phyloP scores from a whole-genome alignment of 2,888 invertebrate species.

The Lamproptera curius region DNA sequence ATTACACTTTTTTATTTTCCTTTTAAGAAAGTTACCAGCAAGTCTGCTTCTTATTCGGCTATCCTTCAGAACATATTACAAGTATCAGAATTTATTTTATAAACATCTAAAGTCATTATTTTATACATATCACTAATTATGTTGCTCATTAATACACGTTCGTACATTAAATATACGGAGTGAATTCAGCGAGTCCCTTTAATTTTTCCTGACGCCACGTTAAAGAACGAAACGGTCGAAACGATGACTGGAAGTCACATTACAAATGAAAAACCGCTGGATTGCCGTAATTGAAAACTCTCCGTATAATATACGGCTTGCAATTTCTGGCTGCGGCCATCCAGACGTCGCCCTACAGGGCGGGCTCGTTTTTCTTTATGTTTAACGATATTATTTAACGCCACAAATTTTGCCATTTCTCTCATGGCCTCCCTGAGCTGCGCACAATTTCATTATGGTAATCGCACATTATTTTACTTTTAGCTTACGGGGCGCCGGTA shows the following conservation, averaged over 20 bases:
- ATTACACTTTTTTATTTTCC: no score
- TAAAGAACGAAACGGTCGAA: conserved; percentile 65
- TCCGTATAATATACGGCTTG: conserved; percentile 74
- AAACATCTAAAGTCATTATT: no score
- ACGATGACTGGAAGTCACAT: conserved; percentile 72
- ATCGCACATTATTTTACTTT: conserved; percentile 53
- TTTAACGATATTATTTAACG: conserved; percentile 75
- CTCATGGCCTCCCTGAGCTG: conserved; percentile 55
- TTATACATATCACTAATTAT: no score
- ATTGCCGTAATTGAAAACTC: conserved; percentile 78
- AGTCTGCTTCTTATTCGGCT: no score
- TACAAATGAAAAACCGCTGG: conserved; percentile 76
- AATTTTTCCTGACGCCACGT: conserved; percentile 34
- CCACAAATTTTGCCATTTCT: conserved; percentile 73
- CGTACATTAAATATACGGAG: no score
- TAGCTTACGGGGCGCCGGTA: conserved; percentile 21
- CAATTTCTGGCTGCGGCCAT: conserved; percentile 63
- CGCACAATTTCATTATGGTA: conserved; percentile 73
- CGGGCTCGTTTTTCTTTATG: conserved; percentile 65
- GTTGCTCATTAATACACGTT: no score
- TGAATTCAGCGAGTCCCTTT: no score
- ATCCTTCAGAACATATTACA: no score
- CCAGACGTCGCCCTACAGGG: conserved; percentile 52
- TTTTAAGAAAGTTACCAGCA: no score
- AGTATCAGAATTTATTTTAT: no score